These are phyloP conservation scores for Myoxocephalus aenaeus DNA, from an alignment of 2,797 vertebrate genomes.

Conservation along the genomic window DNA sequence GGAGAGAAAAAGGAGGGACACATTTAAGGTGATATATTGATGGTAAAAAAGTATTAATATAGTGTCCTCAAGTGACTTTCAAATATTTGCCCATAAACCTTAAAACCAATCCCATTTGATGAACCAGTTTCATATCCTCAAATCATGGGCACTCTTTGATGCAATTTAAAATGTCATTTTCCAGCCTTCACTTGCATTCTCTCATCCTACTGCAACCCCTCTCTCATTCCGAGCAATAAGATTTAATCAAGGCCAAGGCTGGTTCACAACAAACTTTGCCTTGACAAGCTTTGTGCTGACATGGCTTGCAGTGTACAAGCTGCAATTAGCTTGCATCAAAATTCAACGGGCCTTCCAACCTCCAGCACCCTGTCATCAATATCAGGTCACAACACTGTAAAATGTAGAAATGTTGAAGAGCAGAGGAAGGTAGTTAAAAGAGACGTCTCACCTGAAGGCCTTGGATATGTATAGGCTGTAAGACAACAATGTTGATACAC, in stretches of 20 bases:
- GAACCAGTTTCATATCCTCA: slow-evolving; percentile 13
- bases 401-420: not conserved
- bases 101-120: not conserved
- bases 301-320: slow-evolving; percentile 41
- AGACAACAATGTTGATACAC: slow-evolving; percentile 71
- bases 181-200: slow-evolving; percentile 18
- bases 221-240: slow-evolving; percentile 27
- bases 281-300: slow-evolving; percentile 50
- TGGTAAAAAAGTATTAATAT: slow-evolving; percentile 1
- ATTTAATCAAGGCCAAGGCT: slow-evolving; percentile 38
- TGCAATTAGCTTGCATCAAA: slow-evolving; percentile 49
- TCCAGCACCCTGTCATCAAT: slow-evolving; percentile 47
- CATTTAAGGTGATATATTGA: slow-evolving; percentile 2
- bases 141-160: slow-evolving; percentile 15
- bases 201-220: not conserved
- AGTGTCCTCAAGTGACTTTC: slow-evolving; percentile 5
- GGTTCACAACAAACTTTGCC: slow-evolving; percentile 35
- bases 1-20: not conserved
- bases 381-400: slow-evolving; percentile 34
- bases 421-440: not conserved
- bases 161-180: slow-evolving; percentile 47
- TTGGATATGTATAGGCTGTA: slow-evolving; percentile 93
- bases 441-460: slow-evolving; percentile 88
- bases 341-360: slow-evolving; percentile 34
- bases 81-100: not conserved